Percentiles rank a stretch among this genome's conserved stretches.
Conservation (phyloP, 2,113 vertebrate species). For the Prunella fulvescens region DNA sequence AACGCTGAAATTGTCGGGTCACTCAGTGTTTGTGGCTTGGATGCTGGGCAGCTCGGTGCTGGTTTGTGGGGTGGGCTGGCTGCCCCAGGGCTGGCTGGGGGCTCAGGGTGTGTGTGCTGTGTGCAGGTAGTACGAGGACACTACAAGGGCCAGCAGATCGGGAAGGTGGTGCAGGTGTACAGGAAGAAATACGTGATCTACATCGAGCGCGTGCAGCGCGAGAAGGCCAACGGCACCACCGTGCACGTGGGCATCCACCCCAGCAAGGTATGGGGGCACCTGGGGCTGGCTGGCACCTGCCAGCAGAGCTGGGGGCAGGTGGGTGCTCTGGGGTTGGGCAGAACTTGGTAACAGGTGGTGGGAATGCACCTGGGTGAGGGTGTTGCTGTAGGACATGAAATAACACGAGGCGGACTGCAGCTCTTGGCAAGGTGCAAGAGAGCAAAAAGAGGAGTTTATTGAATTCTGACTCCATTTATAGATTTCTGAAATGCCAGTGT, state of each 20-base stretch:
- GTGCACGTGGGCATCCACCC: slow-evolving; percentile 93
- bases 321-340: accelerated
- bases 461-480: too few species aligned
- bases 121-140: slow-evolving; percentile 88
- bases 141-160: slow-evolving; percentile 94
- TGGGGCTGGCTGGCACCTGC: too few species aligned
- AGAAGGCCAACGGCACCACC: slow-evolving; percentile 92
- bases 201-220: slow-evolving; percentile 90
- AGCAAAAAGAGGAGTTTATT: too few species aligned
- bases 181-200: slow-evolving; percentile 94
- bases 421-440: too few species aligned
- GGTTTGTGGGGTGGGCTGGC: not conserved
- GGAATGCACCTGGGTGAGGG: not conserved
- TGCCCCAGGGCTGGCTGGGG: not conserved
- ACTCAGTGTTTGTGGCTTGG: not conserved
- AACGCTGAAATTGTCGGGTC: not conserved
- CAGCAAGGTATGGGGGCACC: slow-evolving; percentile 80
- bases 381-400: too few species aligned
- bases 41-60: accelerated
- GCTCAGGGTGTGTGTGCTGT: not conserved
- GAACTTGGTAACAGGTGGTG: accelerated
- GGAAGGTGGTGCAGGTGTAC: slow-evolving; percentile 94
- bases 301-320: not conserved
- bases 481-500: too few species aligned
- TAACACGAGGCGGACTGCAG: too few species aligned